Conservation (phyloP, 2,888 invertebrate genomes). For the Dinocampus coccinellae region DNA sequence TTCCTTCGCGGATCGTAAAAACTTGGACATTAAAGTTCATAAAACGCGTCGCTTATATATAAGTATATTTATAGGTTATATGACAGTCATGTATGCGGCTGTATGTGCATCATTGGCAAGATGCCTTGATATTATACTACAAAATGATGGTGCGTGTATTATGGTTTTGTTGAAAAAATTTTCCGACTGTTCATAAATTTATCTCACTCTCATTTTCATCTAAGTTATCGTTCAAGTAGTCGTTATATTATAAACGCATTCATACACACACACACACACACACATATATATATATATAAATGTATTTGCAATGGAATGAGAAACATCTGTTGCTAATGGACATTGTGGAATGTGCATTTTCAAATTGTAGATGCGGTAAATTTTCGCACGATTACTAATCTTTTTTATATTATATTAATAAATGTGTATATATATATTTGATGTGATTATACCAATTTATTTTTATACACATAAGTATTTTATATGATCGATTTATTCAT, state of each 20-base stretch:
- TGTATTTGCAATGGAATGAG: slow-evolving; percentile 22
- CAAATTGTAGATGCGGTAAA: neutral
- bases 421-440: neutral
- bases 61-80: slow-evolving; percentile 35
- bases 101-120: slow-evolving; percentile 24
- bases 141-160: neutral
- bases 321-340: slow-evolving; percentile 42
- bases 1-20: slow-evolving; percentile 34
- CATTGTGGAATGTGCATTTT: slow-evolving; percentile 9
- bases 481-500: neutral
- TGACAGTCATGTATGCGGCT: slow-evolving; percentile 20
- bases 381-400: slow-evolving; percentile 30
- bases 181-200: slow-evolving; percentile 35
- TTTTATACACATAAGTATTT: neutral
- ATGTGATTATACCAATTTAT: slow-evolving; percentile 13
- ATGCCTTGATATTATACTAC: slow-evolving; percentile 24
- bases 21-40: slow-evolving; percentile 36
- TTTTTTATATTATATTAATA: slow-evolving; percentile 9
- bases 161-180: slow-evolving; percentile 16
- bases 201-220: slow-evolving; percentile 18
- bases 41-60: slow-evolving; percentile 21
- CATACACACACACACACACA: no score
- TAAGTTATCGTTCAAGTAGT: slow-evolving; percentile 28
- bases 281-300: neutral
- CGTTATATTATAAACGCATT: neutral